These are phyloP conservation scores for Stratiomys singularior DNA, from an alignment of 2,888 invertebrate genomes.

Conservation along the genomic window DNA sequence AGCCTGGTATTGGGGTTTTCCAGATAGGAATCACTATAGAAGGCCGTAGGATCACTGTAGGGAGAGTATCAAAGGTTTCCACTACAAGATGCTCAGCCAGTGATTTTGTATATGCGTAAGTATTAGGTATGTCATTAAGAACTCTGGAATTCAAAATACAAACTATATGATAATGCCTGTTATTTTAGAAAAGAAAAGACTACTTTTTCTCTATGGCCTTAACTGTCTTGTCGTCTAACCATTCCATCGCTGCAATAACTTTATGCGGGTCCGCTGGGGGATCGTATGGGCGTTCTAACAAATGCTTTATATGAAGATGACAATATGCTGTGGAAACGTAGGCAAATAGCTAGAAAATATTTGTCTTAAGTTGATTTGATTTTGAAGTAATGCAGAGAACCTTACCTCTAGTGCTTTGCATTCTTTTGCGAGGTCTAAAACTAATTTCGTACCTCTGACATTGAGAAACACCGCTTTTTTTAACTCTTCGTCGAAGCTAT, in stretches of 20 bases:
- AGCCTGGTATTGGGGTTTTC: constrained; percentile 83
- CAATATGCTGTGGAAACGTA: constrained; percentile 92
- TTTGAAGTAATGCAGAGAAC: not conserved
- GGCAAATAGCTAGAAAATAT: constrained; percentile 67
- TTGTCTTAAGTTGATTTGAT: not conserved
- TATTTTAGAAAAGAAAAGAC: constrained; percentile 59
- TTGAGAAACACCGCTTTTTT: constrained; percentile 92
- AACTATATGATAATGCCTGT: no score
- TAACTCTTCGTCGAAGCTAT: constrained; percentile 88
- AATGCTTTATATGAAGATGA: constrained; percentile 82
- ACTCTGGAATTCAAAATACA: constrained; percentile 66
- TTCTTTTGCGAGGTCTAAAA: constrained; percentile 83
- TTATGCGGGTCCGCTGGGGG: constrained; percentile 81
- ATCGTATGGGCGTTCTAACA: constrained; percentile 88
- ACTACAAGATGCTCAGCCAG: constrained; percentile 86
- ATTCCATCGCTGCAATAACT: constrained; percentile 80
- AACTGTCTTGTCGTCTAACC: constrained; percentile 79
- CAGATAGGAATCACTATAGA: constrained; percentile 84
- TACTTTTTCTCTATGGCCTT: constrained; percentile 72
- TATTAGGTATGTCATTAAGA: constrained; percentile 84
- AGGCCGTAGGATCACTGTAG: constrained; percentile 83
- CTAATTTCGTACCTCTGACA: constrained; percentile 87
- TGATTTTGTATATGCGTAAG: constrained; percentile 94
- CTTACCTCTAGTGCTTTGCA: constrained; percentile 79
- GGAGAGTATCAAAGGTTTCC: constrained; percentile 80